phyloP scores from a whole-genome alignment of 37 sponge, comb jelly and placozoan genomes.

The Ianthella basta region DNA sequence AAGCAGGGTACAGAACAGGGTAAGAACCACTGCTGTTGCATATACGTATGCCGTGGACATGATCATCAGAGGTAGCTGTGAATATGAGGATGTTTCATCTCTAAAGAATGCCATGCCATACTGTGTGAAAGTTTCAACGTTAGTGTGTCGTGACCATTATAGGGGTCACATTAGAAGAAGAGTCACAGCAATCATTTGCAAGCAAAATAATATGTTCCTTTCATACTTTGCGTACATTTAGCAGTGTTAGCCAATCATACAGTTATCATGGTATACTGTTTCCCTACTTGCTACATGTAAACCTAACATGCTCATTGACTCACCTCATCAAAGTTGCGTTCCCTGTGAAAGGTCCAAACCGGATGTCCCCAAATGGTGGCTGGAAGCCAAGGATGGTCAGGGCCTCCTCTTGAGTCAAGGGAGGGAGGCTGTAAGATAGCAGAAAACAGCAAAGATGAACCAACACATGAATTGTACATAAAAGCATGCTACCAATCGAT shows the following conservation, averaged over 20 bases:
- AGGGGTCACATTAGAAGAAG: too few species aligned
- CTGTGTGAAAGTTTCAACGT: too few species aligned
- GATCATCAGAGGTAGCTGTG: too few species aligned
- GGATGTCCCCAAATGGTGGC: conserved; percentile 83
- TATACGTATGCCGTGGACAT: too few species aligned
- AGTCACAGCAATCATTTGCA: too few species aligned
- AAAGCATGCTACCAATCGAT: background rate
- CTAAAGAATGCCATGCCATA: too few species aligned
- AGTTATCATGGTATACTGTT: background rate
- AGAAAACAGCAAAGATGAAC: background rate
- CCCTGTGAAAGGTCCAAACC: conserved; percentile 88
- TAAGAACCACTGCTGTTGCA: background rate
- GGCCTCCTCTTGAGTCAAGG: conserved; percentile 79
- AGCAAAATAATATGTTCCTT: too few species aligned
- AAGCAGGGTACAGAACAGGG: background rate
- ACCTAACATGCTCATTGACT: background rate
- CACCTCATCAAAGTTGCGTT: conserved; percentile 87
- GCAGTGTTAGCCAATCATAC: too few species aligned
- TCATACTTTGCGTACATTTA: too few species aligned
- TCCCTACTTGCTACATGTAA: background rate
- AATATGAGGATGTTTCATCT: too few species aligned
- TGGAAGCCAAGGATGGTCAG: conserved; percentile 72
- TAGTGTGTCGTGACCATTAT: too few species aligned
- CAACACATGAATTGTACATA: background rate
- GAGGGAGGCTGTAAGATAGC: conserved; percentile 58